These are phyloP conservation scores for Synanthedon tipuliformis DNA, from an alignment of 2,888 invertebrate genomes.

Conservation along the genomic window DNA sequence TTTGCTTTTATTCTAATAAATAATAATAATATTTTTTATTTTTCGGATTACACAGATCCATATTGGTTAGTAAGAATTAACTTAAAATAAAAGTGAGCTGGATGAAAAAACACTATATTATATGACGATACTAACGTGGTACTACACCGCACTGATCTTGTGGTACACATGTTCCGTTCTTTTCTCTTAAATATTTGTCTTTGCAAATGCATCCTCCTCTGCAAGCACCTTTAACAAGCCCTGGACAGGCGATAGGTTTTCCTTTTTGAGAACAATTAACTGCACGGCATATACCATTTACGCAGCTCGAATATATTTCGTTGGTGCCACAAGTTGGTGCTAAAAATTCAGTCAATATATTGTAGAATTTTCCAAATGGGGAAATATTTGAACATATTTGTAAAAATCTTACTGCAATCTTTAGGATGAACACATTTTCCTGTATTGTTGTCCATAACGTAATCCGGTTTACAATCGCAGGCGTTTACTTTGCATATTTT, in stretches of 20 bases:
- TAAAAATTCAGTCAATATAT: not conserved
- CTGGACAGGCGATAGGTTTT: slow-evolving; percentile 15
- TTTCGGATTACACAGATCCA: too few species aligned
- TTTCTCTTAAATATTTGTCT: slow-evolving; percentile 17
- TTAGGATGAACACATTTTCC: slow-evolving; percentile 16
- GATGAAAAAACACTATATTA: too few species aligned
- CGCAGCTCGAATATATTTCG: slow-evolving; percentile 23
- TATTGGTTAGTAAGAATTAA: too few species aligned
- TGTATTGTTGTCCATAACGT: slow-evolving; percentile 12
- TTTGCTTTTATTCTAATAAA: too few species aligned
- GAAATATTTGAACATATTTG: too few species aligned
- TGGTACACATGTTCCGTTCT: slow-evolving; percentile 23
- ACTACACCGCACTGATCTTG: slow-evolving; percentile 13
- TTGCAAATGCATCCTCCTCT: slow-evolving; percentile 26
- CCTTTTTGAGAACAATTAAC: slow-evolving; percentile 25
- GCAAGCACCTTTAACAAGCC: slow-evolving; percentile 14
- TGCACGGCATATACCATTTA: slow-evolving; percentile 21
- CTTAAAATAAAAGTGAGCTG: too few species aligned
- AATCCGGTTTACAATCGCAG: slow-evolving; percentile 20
- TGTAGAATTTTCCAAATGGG: too few species aligned
- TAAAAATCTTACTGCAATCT: slow-evolving; percentile 12
- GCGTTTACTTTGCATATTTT: slow-evolving; percentile 10
- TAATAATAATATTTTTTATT: too few species aligned
- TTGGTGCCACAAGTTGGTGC: slow-evolving; percentile 14
- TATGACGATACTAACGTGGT: too few species aligned